Evolutionary conservation across 2,113 vertebrate species (phyloP), one percentile per base, ranked within the genome.

Genomic region (Ochotona princeps): DNA sequence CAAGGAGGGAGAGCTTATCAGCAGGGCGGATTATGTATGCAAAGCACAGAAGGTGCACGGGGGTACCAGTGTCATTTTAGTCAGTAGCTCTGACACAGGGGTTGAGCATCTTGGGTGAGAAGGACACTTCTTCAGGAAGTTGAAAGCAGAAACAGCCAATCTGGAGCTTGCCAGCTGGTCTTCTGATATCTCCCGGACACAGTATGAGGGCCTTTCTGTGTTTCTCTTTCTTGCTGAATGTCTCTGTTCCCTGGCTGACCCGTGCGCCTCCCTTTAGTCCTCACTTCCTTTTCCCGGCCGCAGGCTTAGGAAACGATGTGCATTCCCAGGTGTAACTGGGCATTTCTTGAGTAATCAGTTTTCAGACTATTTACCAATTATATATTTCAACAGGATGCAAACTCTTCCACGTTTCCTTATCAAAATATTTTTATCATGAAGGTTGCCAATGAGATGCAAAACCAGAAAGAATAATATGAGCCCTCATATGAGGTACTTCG

Each of bases 171-270:
- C 18, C 8, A 25, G 61, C 80, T 26, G 0, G 26, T 57, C 86
- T 49, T 51, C 30, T 17, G 3, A 38, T 4, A 38, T 49, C 87
- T 66, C 25, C 51, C 76, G 13, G 5, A 18, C 78, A 26, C 28
- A 1, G 0, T 1, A 32, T 7, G 15, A 38, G 81, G 7, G 0
- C 38, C 2, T 0, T 1, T 0, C 17, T 2, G 20, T 30, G n/a
- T n/a, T 10, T n/a, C 84, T 66, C 49, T 28, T 44, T 12, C 30
- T 75, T 35, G 66, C n/a, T 9, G 0, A 32, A 14, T 81, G 8
- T 25, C 72, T 49, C 30, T 7, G 28, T 51, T 35, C 47, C 23
- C 0, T 4, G 1, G n/a, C 8, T 23, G 12, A 9, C 23, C 20
- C 6, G 4, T 28, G 18, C 14, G 44, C 73, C 47, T 74, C n/a